Evolutionary conservation across 2,113 vertebrate species (phyloP).

Genomic region (Zapus hudsonius): DNA sequence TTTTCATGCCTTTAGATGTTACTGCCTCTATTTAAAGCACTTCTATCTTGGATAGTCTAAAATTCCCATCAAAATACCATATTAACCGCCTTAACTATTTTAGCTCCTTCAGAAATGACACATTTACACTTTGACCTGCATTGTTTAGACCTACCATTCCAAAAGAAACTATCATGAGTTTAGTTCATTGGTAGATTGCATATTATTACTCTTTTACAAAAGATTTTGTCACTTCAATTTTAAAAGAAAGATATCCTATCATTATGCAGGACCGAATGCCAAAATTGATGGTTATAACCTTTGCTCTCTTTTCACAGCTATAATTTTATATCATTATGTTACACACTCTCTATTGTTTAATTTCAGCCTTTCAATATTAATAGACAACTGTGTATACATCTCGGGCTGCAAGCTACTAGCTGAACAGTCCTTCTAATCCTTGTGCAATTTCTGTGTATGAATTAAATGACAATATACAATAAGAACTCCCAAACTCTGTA

Average conservation of each 20-base stretch:
- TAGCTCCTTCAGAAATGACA: neutral
- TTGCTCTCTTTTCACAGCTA: slow-evolving; percentile 47
- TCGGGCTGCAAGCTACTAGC: neutral
- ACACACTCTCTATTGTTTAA: slow-evolving; percentile 17
- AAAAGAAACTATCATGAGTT: slow-evolving; percentile 1
- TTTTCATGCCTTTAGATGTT: neutral
- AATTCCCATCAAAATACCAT: neutral
- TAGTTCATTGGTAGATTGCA: slow-evolving; percentile 57
- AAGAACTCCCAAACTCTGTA: neutral
- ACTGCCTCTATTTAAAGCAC: neutral
- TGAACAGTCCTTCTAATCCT: neutral
- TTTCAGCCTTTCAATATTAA: slow-evolving; percentile 26
- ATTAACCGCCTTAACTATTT: neutral
- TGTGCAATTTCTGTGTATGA: neutral
- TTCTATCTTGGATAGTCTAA: neutral
- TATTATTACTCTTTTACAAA: slow-evolving; percentile 45
- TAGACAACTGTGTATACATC: neutral
- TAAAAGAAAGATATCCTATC: slow-evolving; percentile 40
- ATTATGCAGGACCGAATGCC: slow-evolving; percentile 10
- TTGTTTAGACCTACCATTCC: neutral
- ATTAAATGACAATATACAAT: neutral
- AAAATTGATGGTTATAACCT: slow-evolving; percentile 19
- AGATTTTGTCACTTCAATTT: slow-evolving; percentile 28
- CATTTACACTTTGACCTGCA: neutral
- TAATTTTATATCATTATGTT: slow-evolving; percentile 53